A percentile compares a stretch with the other conserved stretches of the same genome.
Conservation (phyloP, 2,797 vertebrate species). For the Ptychobarbus kaznakovi region DNA sequence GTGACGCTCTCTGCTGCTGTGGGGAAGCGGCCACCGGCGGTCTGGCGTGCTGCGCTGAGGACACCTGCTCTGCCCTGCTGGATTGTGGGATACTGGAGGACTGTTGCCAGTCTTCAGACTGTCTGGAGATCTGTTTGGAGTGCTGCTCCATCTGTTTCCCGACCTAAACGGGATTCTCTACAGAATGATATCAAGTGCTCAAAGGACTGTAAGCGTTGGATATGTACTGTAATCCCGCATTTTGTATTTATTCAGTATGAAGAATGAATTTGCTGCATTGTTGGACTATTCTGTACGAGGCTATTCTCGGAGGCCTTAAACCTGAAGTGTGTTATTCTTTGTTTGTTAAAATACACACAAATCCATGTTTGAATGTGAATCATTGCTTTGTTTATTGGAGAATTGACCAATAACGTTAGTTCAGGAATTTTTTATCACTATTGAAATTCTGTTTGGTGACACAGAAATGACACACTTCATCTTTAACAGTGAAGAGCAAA, state of each 20-base stretch:
- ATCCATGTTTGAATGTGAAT: slow-evolving; percentile 5
- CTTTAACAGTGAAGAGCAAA: not conserved
- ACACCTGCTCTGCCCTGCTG: slow-evolving; percentile 71
- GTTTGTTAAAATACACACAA: not conserved
- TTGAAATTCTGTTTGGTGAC: not conserved
- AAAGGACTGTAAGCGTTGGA: slow-evolving; percentile 2
- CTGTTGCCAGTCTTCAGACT: slow-evolving; percentile 81
- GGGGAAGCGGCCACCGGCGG: slow-evolving; percentile 68
- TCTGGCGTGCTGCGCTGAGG: slow-evolving; percentile 65
- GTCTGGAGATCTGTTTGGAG: slow-evolving; percentile 83
- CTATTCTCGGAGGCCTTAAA: not conserved
- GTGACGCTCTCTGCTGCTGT: slow-evolving; percentile 71
- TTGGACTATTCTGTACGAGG: slow-evolving; percentile 5
- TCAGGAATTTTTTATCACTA: not conserved
- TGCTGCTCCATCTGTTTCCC: slow-evolving; percentile 86
- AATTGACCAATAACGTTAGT: not conserved
- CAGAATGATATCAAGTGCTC: slow-evolving; percentile 19
- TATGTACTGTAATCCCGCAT: slow-evolving; percentile 19
- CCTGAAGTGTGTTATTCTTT: not conserved
- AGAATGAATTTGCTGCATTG: not conserved
- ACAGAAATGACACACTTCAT: not conserved
- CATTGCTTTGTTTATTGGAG: slow-evolving; percentile 10
- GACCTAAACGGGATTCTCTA: slow-evolving; percentile 64
- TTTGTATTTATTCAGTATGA: slow-evolving; percentile 37
- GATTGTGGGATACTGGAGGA: slow-evolving; percentile 81